Percentiles rank a stretch among this genome's conserved stretches.
These are phyloP conservation scores for Synergus gifuensis DNA, from an alignment of 2,888 invertebrate genomes.

Conservation along the genomic window DNA sequence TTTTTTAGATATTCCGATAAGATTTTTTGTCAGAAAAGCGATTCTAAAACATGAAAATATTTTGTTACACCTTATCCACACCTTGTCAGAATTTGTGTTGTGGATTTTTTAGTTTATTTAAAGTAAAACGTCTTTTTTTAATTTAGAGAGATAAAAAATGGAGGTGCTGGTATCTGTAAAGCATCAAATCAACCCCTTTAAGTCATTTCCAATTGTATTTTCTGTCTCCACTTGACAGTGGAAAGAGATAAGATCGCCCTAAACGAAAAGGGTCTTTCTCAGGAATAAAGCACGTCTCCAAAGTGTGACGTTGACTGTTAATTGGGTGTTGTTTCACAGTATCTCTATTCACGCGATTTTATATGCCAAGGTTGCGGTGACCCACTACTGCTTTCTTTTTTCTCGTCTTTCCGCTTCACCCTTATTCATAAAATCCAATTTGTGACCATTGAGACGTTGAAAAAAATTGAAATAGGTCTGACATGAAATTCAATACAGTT, in stretches of 20 bases:
- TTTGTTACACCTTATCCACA: too few relatives aligned
- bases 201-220: not conserved
- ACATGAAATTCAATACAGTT: not conserved
- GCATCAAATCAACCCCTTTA: not conserved
- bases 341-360: not conserved
- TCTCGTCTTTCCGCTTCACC: not conserved
- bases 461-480: not conserved
- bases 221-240: not conserved
- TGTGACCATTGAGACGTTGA: not conserved
- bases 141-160: not conserved
- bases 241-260: not conserved
- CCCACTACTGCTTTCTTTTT: not conserved
- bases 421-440: not conserved
- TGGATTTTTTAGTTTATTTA: not conserved
- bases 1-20: too few relatives aligned
- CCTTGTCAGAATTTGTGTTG: too few relatives aligned
- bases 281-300: constrained; percentile 5
- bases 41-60: too few relatives aligned
- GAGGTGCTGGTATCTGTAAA: not conserved
- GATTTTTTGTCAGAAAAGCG: too few relatives aligned
- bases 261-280: not conserved
- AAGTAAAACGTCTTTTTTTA: not conserved
- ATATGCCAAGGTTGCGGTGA: not conserved
- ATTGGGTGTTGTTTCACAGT: not conserved
- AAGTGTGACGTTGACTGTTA: not conserved